Conservation (phyloP, 2,888 invertebrate species). For the Eumerus sabulonum region DNA sequence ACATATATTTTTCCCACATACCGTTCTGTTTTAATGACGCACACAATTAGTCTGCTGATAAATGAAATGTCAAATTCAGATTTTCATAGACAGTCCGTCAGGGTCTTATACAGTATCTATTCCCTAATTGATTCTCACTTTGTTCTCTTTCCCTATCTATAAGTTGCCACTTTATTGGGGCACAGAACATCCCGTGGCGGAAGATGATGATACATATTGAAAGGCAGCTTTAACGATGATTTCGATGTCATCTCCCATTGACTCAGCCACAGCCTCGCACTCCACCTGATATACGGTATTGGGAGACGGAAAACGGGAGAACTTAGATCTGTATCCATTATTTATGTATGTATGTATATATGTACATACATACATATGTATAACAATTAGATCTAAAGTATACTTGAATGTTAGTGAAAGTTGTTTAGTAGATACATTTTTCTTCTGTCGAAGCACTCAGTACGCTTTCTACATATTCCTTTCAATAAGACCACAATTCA, state of each 20-base stretch:
- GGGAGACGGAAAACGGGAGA: too few relatives aligned
- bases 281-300: too few relatives aligned
- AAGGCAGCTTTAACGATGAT: slow-evolving; percentile 19
- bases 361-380: too few relatives aligned
- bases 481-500: slow-evolving; percentile 40
- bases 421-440: slow-evolving; percentile 16
- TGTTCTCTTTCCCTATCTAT: slow-evolving; percentile 5
- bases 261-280: too few relatives aligned
- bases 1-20: too few relatives aligned
- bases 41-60: slow-evolving; percentile 77
- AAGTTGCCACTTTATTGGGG: slow-evolving; percentile 13
- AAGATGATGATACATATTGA: neutral
- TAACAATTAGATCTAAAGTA: slow-evolving; percentile 8
- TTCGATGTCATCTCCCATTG: slow-evolving; percentile 24
- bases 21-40: slow-evolving; percentile 73
- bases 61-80: slow-evolving; percentile 77
- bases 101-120: slow-evolving; percentile 21
- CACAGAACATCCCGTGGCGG: neutral
- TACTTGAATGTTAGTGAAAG: slow-evolving; percentile 27
- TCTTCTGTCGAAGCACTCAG: slow-evolving; percentile 28
- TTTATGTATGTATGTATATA: too few relatives aligned
- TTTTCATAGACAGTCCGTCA: slow-evolving; percentile 51
- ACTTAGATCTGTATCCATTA: slow-evolving; percentile 34
- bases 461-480: slow-evolving; percentile 41
- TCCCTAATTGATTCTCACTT: slow-evolving; percentile 33